phyloP scores from a whole-genome alignment of 2,888 invertebrate genomes.

The Hanleya hanleyi region DNA sequence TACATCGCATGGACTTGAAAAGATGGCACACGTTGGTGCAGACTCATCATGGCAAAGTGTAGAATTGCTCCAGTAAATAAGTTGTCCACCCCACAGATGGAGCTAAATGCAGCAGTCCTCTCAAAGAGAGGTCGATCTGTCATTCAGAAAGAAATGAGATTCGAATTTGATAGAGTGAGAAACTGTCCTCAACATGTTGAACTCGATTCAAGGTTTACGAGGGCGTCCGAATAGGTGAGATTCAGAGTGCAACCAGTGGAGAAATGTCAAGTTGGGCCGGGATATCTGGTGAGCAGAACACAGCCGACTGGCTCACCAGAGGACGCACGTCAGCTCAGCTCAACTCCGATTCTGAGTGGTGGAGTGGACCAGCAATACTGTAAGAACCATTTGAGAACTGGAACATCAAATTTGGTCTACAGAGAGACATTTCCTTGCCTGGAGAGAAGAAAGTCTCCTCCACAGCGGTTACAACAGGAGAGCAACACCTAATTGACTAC shows the following conservation, averaged over 20 bases:
- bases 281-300: slow-evolving; percentile 5
- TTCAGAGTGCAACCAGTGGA: slow-evolving; percentile 5
- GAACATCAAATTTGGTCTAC: neutral
- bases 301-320: slow-evolving; percentile 1
- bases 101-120: neutral
- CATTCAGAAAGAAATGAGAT: neutral
- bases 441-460: neutral
- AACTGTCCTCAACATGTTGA: slow-evolving; percentile 8
- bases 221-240: slow-evolving; percentile 13
- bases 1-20: slow-evolving; percentile 1
- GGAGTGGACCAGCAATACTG: neutral
- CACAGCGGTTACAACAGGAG: neutral
- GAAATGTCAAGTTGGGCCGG: slow-evolving; percentile 7
- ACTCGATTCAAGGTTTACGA: slow-evolving; percentile 9
- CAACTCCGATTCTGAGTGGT: neutral
- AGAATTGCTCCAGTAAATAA: slow-evolving; percentile 7
- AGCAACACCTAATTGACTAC: neutral
- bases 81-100: neutral
- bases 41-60: slow-evolving; percentile 9
- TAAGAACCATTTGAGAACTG: neutral
- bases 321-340: neutral
- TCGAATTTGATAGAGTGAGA: neutral
- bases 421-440: neutral
- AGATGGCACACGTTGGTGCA: neutral
- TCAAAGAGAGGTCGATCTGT: neutral